These are phyloP conservation scores for Branchipolynoe longqiensis DNA, from an alignment of 2,888 invertebrate genomes.

Conservation along the genomic window DNA sequence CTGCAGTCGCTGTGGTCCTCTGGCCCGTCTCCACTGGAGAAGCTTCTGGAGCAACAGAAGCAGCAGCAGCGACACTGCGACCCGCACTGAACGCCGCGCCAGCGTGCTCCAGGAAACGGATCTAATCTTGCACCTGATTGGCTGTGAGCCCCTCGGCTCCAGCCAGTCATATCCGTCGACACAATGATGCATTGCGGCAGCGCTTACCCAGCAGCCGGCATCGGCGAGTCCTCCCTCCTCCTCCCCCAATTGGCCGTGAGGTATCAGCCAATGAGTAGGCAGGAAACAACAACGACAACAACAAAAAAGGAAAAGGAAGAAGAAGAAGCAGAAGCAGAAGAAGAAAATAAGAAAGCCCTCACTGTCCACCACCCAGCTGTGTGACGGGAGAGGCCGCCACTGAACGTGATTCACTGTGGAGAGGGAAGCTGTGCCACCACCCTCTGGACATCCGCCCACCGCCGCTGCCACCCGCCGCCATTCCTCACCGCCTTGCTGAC, in stretches of 20 bases:
- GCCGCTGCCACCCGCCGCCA: too few relatives aligned
- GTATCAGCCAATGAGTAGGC: not conserved
- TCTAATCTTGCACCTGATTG: conserved; percentile 14
- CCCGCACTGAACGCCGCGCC: conserved; percentile 76
- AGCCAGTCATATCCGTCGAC: conserved; percentile 10
- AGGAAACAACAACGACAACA: not conserved
- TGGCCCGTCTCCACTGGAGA: conserved; percentile 90
- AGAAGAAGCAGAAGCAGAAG: too few relatives aligned
- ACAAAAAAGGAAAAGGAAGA: not conserved
- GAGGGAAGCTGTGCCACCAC: too few relatives aligned
- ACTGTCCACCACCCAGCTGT: not conserved
- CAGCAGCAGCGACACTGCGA: conserved; percentile 79
- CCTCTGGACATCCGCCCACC: too few relatives aligned
- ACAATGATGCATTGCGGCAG: not conserved
- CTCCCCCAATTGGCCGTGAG: not conserved
- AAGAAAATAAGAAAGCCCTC: not conserved
- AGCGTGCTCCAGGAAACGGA: not conserved
- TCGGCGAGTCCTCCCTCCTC: not conserved
- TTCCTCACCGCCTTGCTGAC: too few relatives aligned
- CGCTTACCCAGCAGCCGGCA: not conserved
- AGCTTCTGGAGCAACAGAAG: conserved; percentile 90
- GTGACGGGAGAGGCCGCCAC: too few relatives aligned
- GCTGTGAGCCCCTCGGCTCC: not conserved
- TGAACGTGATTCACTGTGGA: too few relatives aligned
- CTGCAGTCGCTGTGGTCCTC: conserved; percentile 89